Percentiles rank a stretch among this genome's conserved stretches.
Conservation (phyloP, 2,888 invertebrate genomes). For the Acrobasis suavella region DNA sequence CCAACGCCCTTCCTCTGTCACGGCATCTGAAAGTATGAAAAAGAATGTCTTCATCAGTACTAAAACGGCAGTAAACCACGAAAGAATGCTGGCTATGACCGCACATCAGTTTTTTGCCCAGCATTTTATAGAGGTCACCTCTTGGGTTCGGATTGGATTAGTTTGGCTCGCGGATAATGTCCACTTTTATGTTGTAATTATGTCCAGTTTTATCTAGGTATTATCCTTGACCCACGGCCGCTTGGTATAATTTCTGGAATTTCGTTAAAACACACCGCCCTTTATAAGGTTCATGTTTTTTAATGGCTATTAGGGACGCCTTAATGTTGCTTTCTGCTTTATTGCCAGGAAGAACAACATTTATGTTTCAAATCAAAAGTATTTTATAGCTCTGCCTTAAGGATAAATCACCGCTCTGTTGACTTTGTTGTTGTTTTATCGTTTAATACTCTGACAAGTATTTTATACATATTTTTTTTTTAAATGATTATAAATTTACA, state of each 20-base stretch:
- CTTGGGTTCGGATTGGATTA: conserved; percentile 16
- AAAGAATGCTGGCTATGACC: conserved; percentile 13
- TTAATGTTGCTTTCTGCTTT: conserved; percentile 9
- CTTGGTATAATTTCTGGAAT: conserved; percentile 12
- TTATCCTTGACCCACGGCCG: conserved; percentile 7
- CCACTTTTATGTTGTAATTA: conserved; percentile 24
- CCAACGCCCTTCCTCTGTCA: conserved; percentile 28
- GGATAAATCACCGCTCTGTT: neutral
- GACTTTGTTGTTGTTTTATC: neutral
- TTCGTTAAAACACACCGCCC: conserved; percentile 1
- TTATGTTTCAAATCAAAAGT: conserved; percentile 2
- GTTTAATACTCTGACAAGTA: too few relatives aligned
- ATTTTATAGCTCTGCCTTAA: neutral
- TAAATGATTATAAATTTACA: too few relatives aligned
- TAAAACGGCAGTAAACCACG: conserved; percentile 16
- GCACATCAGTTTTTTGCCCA: conserved; percentile 10
- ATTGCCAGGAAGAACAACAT: conserved; percentile 4
- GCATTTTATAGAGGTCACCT: conserved; percentile 24
- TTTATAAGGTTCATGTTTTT: conserved; percentile 15
- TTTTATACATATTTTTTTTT: too few relatives aligned
- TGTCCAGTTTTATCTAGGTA: conserved; percentile 22
- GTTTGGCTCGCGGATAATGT: conserved; percentile 15
- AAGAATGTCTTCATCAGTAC: conserved; percentile 8
- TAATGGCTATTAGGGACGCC: conserved; percentile 5
- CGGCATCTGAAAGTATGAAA: conserved; percentile 17